Evolutionary conservation across 2,888 invertebrate species (phyloP).

Genomic region (Tuberolachnus salignus): DNA sequence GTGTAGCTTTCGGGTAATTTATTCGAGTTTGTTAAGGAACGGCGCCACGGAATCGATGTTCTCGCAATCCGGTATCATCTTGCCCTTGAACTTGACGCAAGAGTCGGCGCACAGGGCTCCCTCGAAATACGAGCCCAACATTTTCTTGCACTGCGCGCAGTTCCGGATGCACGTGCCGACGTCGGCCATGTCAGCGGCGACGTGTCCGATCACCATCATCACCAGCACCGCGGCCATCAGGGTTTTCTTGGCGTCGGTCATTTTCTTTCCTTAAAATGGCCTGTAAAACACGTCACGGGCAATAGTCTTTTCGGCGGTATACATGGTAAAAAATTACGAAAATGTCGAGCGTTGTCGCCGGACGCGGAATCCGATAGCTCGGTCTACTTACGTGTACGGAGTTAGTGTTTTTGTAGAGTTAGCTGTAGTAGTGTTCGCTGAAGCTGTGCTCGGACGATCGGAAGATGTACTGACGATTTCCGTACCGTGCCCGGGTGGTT

Average conservation of each 20-base stretch:
- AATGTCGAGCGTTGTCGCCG: too few species aligned
- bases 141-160: slow-evolving; percentile 88
- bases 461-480: slow-evolving; percentile 1
- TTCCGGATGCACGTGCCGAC: slow-evolving; percentile 79
- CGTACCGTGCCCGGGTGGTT: not conserved
- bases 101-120: slow-evolving; percentile 84
- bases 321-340: too few species aligned
- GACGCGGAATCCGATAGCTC: not conserved
- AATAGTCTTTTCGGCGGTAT: too few species aligned
- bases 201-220: slow-evolving; percentile 24
- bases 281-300: not conserved
- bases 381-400: not conserved
- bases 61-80: slow-evolving; percentile 84
- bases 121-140: slow-evolving; percentile 85
- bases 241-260: slow-evolving; percentile 8
- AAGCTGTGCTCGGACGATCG: not conserved
- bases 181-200: slow-evolving; percentile 58
- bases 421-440: not conserved
- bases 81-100: slow-evolving; percentile 82
- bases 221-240: not conserved
- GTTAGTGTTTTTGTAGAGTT: too few species aligned
- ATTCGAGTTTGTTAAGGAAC: slow-evolving; percentile 72
- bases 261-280: not conserved
- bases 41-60: slow-evolving; percentile 80
- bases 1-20: slow-evolving; percentile 38